phyloP scores from a whole-genome alignment of 2,113 vertebrate genomes.

The Catharus bicknelli region DNA sequence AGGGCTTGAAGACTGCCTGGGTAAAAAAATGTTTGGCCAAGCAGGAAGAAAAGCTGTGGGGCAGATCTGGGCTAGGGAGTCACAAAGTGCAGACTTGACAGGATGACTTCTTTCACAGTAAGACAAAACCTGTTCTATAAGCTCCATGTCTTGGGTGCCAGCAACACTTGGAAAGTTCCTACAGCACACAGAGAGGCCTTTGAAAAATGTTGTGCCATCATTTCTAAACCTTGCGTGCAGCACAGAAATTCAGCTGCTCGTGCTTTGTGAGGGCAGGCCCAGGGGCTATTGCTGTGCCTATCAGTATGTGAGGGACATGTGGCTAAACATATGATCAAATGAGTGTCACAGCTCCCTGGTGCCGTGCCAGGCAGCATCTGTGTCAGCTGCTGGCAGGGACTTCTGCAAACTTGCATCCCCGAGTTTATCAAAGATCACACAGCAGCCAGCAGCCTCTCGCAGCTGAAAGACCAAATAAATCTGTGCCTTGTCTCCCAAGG shows the following conservation, averaged over 20 bases:
- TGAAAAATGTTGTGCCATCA: not conserved
- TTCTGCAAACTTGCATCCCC: not conserved
- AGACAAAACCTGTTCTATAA: not conserved
- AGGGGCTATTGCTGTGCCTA: slow-evolving; percentile 15
- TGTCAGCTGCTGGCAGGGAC: slow-evolving; percentile 45
- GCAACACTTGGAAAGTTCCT: not conserved
- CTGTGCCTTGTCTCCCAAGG: slow-evolving; percentile 30
- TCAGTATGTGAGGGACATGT: not conserved
- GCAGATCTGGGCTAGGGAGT: not conserved
- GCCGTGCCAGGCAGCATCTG: slow-evolving; percentile 44
- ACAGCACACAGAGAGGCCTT: not conserved
- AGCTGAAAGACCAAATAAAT: slow-evolving; percentile 46
- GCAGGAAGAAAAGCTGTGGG: not conserved
- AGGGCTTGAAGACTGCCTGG: not conserved
- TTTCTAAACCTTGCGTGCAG: not conserved
- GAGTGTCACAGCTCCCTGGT: slow-evolving; percentile 45
- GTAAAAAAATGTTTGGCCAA: not conserved
- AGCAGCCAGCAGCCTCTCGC: not conserved
- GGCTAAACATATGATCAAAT: slow-evolving; percentile 28
- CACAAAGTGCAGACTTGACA: not conserved
- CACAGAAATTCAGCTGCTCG: not conserved
- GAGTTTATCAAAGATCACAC: slow-evolving; percentile 7
- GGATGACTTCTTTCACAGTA: not conserved
- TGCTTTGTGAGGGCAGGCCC: not conserved
- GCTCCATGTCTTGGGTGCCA: not conserved